Percentiles rank a stretch among this genome's conserved stretches.
Evolutionary conservation across 2,797 vertebrate species (phyloP).

Genomic region (Poeciliopsis paucimaculata): DNA sequence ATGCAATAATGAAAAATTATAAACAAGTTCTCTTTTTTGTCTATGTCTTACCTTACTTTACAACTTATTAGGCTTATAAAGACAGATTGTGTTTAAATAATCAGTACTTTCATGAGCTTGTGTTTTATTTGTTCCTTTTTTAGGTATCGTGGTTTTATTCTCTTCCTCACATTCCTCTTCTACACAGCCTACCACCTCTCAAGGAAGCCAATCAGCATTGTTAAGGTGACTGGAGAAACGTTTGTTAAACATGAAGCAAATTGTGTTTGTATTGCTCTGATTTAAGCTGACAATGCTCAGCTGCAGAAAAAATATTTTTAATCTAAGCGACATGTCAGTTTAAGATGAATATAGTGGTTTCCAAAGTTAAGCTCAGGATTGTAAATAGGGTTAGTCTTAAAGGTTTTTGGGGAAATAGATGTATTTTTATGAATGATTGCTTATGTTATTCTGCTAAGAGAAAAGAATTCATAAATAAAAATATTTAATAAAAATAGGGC

Average conservation of each 20-base stretch:
- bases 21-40: not conserved
- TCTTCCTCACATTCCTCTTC: conserved; percentile 92
- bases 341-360: not conserved
- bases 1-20: not conserved
- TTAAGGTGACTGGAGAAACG: conserved; percentile 85
- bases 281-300: not conserved
- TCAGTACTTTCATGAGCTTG: not conserved
- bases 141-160: conserved; percentile 90
- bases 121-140: not conserved
- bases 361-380: not conserved
- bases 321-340: not conserved
- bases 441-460: not conserved
- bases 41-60: not conserved
- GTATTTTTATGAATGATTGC: not conserved
- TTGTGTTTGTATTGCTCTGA: not conserved
- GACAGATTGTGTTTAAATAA: not conserved
- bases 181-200: conserved; percentile 96
- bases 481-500: not conserved
- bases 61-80: not conserved
- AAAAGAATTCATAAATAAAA: not conserved
- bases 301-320: not conserved
- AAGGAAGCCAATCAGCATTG: conserved; percentile 95
- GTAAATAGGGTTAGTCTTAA: not conserved
- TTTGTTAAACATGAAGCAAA: not conserved
- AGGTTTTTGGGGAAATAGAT: not conserved